Evolutionary conservation across 1,140 invertebrate species (phyloP), one percentile per base, ranked within the genome.

Genomic region (Drosophila quadrilineata): DNA sequence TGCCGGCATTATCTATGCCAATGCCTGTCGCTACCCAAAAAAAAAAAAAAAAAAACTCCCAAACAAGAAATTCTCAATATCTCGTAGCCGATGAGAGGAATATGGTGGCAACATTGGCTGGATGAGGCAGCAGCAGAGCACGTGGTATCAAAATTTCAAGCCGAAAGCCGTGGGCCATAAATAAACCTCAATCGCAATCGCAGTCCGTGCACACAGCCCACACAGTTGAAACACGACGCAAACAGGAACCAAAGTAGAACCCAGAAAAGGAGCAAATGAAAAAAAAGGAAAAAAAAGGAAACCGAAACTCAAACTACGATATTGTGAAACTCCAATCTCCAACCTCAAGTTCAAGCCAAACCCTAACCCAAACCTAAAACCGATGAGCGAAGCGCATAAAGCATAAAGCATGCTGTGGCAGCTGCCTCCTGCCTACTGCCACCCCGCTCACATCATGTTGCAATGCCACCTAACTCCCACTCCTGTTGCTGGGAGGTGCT

Each of bases 131-230:
- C 31, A 82, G n/a, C n/a, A n/a, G n/a, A 76, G 77, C 77, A 77
- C 77, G 77, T 82, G 77, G 77, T 82, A 84, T 76, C 69, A 56
- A 77, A 82, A 72, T 58, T 58, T 63, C 8, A 56, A 46, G 43
- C 77, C 64, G 72, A 82, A 74, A 71, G 77, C 77, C 77, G 77
- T 71, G 79, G 79, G 77, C 79, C 77, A 82, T 82, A 82, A 82
- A 82, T 82, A 82, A 82, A 82, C 77, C 76, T 82, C 77, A 82
- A 82, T 69, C 76, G 72, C 57, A 71, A 26, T 45, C 53, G 59
- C 76, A 65, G 40, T 43, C 75, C 69, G 56, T 75, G 71, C 77
- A 80, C 57, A 21, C 66, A 19, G 48, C 17, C 48, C 38, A 50
- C 40, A 52, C 46, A n/a, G 6, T 19, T 6, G 1, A 9, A 31